Evolutionary conservation across 2,888 invertebrate species (phyloP).

Genomic region (Thera obeliscata): DNA sequence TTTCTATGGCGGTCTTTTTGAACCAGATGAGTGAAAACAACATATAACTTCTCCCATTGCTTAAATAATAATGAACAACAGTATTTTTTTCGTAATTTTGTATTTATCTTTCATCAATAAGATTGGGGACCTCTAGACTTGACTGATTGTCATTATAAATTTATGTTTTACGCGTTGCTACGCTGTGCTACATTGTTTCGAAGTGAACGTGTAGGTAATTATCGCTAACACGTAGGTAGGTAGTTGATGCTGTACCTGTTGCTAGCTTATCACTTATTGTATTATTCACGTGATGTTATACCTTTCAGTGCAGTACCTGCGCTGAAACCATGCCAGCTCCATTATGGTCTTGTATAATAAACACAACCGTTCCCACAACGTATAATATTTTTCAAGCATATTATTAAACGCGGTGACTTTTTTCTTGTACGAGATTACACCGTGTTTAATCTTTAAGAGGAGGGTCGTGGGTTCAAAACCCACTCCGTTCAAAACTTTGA

Average conservation of each 20-base stretch:
- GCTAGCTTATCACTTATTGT: slow-evolving; percentile 50
- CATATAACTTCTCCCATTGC: too few species aligned
- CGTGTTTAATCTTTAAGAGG: too few species aligned
- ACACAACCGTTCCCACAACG: slow-evolving; percentile 51
- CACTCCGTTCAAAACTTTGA: too few species aligned
- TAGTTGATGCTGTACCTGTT: slow-evolving; percentile 52
- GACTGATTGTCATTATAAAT: neutral
- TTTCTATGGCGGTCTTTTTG: too few species aligned
- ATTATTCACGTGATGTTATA: slow-evolving; percentile 62
- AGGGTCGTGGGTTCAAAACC: too few species aligned
- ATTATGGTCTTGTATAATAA: slow-evolving; percentile 61
- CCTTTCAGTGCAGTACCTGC: slow-evolving; percentile 47
- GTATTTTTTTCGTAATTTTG: too few species aligned
- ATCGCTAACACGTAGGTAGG: slow-evolving; percentile 1
- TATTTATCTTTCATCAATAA: too few species aligned
- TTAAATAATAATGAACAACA: too few species aligned
- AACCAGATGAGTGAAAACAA: too few species aligned
- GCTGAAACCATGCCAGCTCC: slow-evolving; percentile 53
- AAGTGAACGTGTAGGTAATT: slow-evolving; percentile 7
- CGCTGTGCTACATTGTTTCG: slow-evolving; percentile 1
- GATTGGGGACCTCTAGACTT: neutral
- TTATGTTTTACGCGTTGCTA: neutral
- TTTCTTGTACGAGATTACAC: too few species aligned
- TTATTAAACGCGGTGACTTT: too few species aligned
- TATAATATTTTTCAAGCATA: too few species aligned